A percentile compares a stretch with the other conserved stretches of the same genome.
These are phyloP conservation scores for Nothoprocta perdicaria DNA, from an alignment of 2,113 vertebrate species.

Conservation along the genomic window DNA sequence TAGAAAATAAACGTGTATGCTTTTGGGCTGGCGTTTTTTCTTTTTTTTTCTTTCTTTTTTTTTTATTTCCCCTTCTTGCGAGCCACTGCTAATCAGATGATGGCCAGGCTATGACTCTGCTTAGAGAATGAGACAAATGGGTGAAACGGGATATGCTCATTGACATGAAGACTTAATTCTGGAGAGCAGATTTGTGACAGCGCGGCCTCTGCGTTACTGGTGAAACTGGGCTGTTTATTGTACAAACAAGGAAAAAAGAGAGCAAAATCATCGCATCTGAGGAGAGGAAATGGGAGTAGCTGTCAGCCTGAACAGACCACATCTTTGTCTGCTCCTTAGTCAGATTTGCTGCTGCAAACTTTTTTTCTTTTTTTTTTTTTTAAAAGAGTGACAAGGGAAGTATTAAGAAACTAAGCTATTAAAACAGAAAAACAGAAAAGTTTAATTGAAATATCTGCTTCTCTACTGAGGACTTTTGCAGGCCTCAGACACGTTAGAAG, in stretches of 20 bases:
- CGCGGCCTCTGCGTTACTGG: accelerated
- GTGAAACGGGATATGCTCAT: not conserved
- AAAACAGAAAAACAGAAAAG: not conserved
- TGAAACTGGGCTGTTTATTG: not conserved
- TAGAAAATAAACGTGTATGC: not conserved
- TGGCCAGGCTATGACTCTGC: not conserved
- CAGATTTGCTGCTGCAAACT: not conserved
- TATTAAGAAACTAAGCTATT: not conserved
- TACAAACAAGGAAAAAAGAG: not conserved
- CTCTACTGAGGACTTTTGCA: not conserved
- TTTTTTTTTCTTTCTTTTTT: not conserved
- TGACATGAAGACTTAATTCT: not conserved
- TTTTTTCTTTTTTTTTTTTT: not conserved
- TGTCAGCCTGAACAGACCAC: not conserved
- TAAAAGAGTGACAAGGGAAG: not conserved
- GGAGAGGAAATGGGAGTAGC: not conserved
- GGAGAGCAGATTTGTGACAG: not conserved
- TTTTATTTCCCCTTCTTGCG: too few species aligned
- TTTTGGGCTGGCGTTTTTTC: too few species aligned
- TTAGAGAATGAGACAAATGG: not conserved
- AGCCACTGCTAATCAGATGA: not conserved
- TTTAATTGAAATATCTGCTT: not conserved
- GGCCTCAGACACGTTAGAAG: not conserved
- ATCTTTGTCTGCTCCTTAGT: not conserved
- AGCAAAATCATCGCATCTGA: not conserved